These are phyloP conservation scores for Halichoerus grypus DNA, from an alignment of 2,113 vertebrate genomes.

Conservation along the genomic window DNA sequence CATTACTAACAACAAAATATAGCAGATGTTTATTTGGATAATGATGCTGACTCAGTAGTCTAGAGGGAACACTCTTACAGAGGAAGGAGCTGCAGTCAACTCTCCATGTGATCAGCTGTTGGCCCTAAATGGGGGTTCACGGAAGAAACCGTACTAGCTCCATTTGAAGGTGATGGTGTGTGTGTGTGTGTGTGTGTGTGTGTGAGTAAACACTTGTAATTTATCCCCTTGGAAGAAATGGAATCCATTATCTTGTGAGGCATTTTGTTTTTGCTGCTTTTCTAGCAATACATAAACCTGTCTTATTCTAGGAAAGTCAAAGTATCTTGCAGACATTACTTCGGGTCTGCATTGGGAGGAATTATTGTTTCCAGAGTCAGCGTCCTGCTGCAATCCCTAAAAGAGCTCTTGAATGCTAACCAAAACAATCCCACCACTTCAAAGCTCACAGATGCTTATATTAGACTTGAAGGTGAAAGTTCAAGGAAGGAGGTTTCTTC, in stretches of 20 bases:
- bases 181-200: neutral
- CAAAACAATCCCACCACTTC: constrained; percentile 17
- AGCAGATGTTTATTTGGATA: constrained; percentile 80
- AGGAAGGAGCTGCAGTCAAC: constrained; percentile 16
- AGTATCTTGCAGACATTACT: neutral
- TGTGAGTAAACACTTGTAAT: neutral
- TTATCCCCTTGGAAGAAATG: constrained; percentile 27
- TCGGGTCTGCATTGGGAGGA: neutral
- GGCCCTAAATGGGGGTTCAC: neutral
- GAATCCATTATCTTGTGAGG: neutral
- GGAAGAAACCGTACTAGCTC: neutral
- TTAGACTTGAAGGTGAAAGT: constrained; percentile 62
- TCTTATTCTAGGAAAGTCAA: neutral
- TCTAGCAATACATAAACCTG: neutral
- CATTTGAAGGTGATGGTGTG: neutral
- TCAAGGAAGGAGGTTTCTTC: constrained; percentile 53
- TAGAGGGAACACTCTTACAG: constrained; percentile 61
- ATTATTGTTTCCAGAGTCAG: constrained; percentile 34
- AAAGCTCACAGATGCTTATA: constrained; percentile 35
- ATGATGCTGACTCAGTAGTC: constrained; percentile 75
- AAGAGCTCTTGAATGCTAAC: constrained; percentile 29
- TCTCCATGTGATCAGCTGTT: neutral
- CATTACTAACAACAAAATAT: constrained; percentile 74
- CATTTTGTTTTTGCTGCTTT: neutral
- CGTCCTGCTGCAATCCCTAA: neutral